Conservation (phyloP, 2,797 vertebrate genomes). For the Lycodopsis pacificus region DNA sequence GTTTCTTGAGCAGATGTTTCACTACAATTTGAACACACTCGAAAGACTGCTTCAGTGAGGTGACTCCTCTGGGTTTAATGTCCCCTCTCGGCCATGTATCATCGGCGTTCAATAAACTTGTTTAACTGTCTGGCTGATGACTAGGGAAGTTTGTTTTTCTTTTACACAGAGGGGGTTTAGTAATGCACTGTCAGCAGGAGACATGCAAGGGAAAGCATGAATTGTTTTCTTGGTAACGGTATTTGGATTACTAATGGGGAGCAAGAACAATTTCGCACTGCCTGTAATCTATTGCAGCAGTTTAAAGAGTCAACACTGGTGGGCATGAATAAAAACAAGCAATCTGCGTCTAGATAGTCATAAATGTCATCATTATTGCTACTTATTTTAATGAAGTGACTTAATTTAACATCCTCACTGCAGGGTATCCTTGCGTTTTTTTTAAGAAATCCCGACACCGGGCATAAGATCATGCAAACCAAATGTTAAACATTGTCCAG, state of each 20-base stretch:
- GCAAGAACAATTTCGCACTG: slow-evolving; percentile 25
- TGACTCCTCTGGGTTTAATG: slow-evolving; percentile 5
- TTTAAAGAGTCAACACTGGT: slow-evolving; percentile 25
- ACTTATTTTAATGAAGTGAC: slow-evolving; percentile 29
- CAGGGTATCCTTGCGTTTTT: background rate
- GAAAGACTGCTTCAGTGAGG: slow-evolving; percentile 6
- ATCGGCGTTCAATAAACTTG: slow-evolving; percentile 68
- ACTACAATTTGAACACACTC: background rate
- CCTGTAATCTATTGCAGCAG: slow-evolving; percentile 36
- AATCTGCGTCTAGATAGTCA: slow-evolving; percentile 10
- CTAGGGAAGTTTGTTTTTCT: slow-evolving; percentile 2
- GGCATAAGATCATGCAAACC: background rate
- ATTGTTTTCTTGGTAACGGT: slow-evolving; percentile 34
- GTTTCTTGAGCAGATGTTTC: slow-evolving; percentile 29
- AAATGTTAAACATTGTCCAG: slow-evolving; percentile 53
- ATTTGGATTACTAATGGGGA: slow-evolving; percentile 47
- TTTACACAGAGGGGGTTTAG: background rate
- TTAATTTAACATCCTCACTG: slow-evolving; percentile 40
- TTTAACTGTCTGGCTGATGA: slow-evolving; percentile 30
- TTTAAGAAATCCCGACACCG: slow-evolving; percentile 9
- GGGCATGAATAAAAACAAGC: slow-evolving; percentile 25
- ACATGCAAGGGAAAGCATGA: slow-evolving; percentile 27
- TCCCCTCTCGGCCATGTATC: slow-evolving; percentile 10
- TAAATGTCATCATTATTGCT: slow-evolving; percentile 4
- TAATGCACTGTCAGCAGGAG: slow-evolving; percentile 59